Conservation (phyloP, 2,113 vertebrate genomes). For the Notothenia coriiceps region DNA sequence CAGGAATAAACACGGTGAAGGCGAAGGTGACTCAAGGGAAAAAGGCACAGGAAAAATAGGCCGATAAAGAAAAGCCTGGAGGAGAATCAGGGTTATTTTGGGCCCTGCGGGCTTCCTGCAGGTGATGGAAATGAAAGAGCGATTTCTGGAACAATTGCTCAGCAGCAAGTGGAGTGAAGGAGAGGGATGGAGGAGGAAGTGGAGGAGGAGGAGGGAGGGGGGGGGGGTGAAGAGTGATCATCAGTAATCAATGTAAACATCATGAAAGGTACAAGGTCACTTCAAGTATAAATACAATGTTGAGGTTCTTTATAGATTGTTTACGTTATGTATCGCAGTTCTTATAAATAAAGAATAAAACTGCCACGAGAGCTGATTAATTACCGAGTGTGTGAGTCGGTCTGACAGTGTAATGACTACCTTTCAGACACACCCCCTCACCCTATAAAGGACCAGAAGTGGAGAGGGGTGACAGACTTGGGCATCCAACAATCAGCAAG, state of each 20-base stretch:
- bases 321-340: conserved; percentile 27
- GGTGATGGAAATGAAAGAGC: conserved; percentile 83
- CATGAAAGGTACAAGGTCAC: conserved; percentile 51
- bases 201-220: not conserved
- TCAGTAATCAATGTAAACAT: conserved; percentile 62
- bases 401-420: conserved; percentile 8
- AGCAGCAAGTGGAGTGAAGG: conserved; percentile 63
- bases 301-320: conserved; percentile 36
- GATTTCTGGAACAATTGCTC: conserved; percentile 80
- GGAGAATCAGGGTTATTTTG: conserved; percentile 81
- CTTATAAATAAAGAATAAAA: conserved; percentile 53
- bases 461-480: conserved; percentile 47
- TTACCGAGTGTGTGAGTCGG: conserved; percentile 37
- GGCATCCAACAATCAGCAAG: conserved; percentile 17
- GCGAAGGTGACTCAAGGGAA: conserved; percentile 73
- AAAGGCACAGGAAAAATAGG: conserved; percentile 77
- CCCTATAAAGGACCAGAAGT: conserved; percentile 73
- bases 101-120: conserved; percentile 82
- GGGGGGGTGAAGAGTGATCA: conserved; percentile 32
- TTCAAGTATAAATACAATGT: conserved; percentile 36
- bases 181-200: conserved; percentile 56
- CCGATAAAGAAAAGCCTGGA: conserved; percentile 76
- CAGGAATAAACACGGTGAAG: conserved; percentile 71
- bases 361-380: conserved; percentile 37
- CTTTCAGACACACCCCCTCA: conserved; percentile 56